These are phyloP conservation scores for Apodemus sylvaticus DNA, from an alignment of 2,113 vertebrate species.

Conservation along the genomic window DNA sequence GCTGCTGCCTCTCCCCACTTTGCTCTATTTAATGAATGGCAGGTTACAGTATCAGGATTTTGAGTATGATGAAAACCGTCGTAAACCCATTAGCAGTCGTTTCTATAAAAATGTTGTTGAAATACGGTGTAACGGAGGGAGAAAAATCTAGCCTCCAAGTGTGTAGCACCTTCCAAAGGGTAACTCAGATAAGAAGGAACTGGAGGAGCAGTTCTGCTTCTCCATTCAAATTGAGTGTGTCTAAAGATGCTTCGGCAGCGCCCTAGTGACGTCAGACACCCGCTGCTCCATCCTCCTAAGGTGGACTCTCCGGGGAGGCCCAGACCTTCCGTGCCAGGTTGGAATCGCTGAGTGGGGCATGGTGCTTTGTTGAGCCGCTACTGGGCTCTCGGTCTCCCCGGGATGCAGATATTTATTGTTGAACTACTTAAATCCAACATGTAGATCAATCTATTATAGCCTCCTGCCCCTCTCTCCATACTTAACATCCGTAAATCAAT, in stretches of 20 bases:
- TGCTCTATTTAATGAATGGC: too few relatives aligned
- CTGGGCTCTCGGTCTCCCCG: background rate
- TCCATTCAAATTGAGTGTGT: too few relatives aligned
- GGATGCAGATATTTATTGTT: background rate
- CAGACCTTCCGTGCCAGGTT: background rate
- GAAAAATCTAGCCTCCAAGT: background rate
- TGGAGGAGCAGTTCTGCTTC: background rate
- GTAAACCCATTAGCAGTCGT: background rate
- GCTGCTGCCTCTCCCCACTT: background rate
- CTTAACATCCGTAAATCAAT: background rate
- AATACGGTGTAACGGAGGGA: background rate
- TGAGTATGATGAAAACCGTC: background rate
- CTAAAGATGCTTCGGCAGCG: background rate
- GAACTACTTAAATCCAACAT: background rate
- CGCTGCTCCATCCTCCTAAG: background rate
- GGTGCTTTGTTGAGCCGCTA: background rate
- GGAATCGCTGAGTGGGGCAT: background rate
- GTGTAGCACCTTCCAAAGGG: background rate
- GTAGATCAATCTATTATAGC: background rate
- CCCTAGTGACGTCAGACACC: background rate
- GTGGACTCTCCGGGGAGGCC: background rate
- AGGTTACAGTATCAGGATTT: background rate
- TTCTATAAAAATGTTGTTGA: background rate
- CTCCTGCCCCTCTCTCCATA: fast-evolving
- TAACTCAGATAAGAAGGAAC: background rate